Conservation (phyloP, 2,797 vertebrate genomes). For the Pampus argenteus region DNA sequence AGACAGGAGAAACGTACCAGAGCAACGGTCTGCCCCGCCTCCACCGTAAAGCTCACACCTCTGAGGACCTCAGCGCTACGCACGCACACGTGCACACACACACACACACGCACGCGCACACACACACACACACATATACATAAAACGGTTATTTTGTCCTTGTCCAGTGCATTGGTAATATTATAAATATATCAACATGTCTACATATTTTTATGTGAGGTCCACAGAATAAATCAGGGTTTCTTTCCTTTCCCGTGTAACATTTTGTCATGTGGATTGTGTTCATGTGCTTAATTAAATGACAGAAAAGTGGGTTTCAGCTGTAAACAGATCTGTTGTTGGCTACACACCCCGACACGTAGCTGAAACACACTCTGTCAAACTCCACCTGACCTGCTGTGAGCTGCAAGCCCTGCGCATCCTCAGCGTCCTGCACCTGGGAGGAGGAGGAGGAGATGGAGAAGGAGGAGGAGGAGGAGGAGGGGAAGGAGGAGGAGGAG, state of each 20-base stretch:
- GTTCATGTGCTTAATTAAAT: background rate
- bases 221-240: too few relatives aligned
- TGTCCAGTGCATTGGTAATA: background rate
- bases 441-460: background rate
- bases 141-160: background rate
- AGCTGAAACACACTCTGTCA: slow-evolving; percentile 68
- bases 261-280: background rate
- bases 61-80: slow-evolving; percentile 54
- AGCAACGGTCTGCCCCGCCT: slow-evolving; percentile 60
- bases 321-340: background rate
- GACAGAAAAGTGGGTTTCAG: background rate
- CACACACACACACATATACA: slow-evolving; percentile 5
- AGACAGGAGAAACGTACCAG: slow-evolving; percentile 47
- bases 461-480: too few relatives aligned
- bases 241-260: background rate
- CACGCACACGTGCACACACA: slow-evolving; percentile 19
- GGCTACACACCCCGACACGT: slow-evolving; percentile 58
- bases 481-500: too few relatives aligned
- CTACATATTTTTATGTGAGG: too few relatives aligned
- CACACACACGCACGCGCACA: background rate
- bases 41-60: slow-evolving; percentile 58
- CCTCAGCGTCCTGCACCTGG: slow-evolving; percentile 57
- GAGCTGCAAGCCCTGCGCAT: slow-evolving; percentile 53
- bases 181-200: background rate
- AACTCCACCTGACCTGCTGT: slow-evolving; percentile 66